Percentiles rank a stretch among this genome's conserved stretches.
Evolutionary conservation across 1,140 invertebrate genomes (phyloP).

Genomic region (Drosophila tristis): DNA sequence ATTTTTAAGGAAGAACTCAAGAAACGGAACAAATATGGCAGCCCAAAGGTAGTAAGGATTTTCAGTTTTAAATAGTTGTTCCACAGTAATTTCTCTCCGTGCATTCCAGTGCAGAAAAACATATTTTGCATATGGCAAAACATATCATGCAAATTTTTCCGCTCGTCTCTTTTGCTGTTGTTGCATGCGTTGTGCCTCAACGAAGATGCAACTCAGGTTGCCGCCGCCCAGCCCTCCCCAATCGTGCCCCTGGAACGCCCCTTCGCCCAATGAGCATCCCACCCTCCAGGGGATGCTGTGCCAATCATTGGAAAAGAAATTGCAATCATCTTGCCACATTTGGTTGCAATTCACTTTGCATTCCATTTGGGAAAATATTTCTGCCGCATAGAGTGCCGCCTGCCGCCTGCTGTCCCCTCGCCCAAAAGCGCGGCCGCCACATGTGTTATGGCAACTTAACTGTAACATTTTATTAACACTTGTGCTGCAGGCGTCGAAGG

Average conservation of each 20-base stretch:
- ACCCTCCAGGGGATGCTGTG: slow-evolving; percentile 44
- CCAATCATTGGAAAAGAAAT: slow-evolving; percentile 75
- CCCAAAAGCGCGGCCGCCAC: not conserved
- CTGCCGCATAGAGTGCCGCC: slow-evolving; percentile 39
- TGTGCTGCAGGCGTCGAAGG: slow-evolving; percentile 43
- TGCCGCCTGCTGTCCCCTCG: slow-evolving; percentile 8
- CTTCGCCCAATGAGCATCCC: not conserved
- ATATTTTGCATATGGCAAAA: slow-evolving; percentile 65
- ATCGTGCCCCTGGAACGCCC: slow-evolving; percentile 2
- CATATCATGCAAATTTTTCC: slow-evolving; percentile 69
- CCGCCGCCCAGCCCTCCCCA: not conserved
- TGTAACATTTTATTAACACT: slow-evolving; percentile 82
- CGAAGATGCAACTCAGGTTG: slow-evolving; percentile 20
- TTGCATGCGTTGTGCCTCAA: slow-evolving; percentile 36
- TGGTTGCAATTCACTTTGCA: slow-evolving; percentile 70
- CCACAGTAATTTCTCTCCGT: slow-evolving; percentile 27
- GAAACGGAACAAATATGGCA: too few relatives aligned
- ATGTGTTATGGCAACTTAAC: slow-evolving; percentile 66
- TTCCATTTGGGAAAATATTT: slow-evolving; percentile 55
- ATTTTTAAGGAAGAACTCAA: too few relatives aligned
- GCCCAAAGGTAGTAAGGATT: not conserved
- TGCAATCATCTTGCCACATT: slow-evolving; percentile 74
- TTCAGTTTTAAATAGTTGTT: not conserved
- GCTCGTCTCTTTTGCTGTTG: slow-evolving; percentile 19
- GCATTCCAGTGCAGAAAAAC: slow-evolving; percentile 13